A percentile compares a stretch with the other conserved stretches of the same genome.
Conservation (phyloP, 2,113 vertebrate genomes). For the Lathamus discolor region DNA sequence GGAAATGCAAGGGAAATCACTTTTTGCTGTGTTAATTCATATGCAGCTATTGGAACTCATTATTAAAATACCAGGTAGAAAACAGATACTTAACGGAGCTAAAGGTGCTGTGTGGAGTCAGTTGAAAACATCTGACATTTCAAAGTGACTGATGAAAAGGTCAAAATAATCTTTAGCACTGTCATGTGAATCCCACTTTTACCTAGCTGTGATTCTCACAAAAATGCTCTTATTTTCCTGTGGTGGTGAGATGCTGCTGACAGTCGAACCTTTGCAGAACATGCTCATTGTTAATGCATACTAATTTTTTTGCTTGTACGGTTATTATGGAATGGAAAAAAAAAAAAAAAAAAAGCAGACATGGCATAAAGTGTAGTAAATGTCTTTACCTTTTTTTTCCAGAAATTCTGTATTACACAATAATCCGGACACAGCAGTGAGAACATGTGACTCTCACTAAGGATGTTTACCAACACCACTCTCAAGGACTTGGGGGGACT, state of each 20-base stretch:
- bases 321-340: neutral
- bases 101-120: neutral
- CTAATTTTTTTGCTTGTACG: neutral
- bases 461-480: neutral
- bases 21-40: neutral
- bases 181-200: neutral
- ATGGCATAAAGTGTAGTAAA: neutral
- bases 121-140: constrained; percentile 43
- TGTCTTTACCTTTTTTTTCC: neutral
- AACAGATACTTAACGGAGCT: neutral
- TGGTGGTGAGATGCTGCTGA: neutral
- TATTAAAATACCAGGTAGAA: neutral
- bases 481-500: accelerated
- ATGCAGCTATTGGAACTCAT: neutral
- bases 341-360: neutral
- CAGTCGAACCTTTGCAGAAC: neutral
- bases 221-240: neutral
- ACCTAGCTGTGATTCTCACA: neutral
- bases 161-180: constrained; percentile 24
- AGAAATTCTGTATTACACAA: neutral
- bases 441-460: neutral
- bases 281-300: neutral
- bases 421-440: neutral
- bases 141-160: constrained; percentile 41
- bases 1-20: neutral